phyloP scores from a whole-genome alignment of 2,113 vertebrate genomes.

The Malurus melanocephalus region DNA sequence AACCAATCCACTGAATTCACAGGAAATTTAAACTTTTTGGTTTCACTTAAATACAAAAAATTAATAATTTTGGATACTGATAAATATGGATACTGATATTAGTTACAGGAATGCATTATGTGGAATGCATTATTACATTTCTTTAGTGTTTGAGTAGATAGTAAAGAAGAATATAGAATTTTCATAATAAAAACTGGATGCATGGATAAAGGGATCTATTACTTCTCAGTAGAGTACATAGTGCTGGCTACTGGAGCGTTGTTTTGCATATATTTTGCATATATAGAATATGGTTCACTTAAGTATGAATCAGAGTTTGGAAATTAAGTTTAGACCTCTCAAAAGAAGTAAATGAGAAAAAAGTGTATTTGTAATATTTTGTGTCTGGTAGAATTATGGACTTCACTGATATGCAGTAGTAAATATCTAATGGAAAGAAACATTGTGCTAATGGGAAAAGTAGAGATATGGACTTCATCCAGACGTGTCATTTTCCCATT shows the following conservation, averaged over 20 bases:
- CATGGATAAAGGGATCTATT: background rate
- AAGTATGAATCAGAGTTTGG: background rate
- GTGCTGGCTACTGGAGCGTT: background rate
- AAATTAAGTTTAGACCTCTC: background rate
- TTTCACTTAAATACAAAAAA: background rate
- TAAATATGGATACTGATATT: background rate
- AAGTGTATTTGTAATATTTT: background rate
- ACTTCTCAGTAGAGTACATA: background rate
- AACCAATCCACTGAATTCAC: background rate
- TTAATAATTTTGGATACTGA: background rate
- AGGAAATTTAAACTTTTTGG: background rate
- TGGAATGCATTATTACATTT: background rate
- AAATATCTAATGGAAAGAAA: background rate
- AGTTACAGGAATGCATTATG: background rate
- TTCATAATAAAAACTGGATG: background rate
- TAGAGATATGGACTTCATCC: background rate
- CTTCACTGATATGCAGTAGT: background rate
- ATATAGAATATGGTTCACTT: background rate
- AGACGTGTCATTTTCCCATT: background rate
- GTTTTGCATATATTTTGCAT: background rate
- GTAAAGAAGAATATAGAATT: background rate
- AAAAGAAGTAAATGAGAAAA: background rate
- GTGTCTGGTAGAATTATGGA: background rate
- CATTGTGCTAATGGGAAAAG: background rate
- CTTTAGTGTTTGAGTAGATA: background rate